Evolutionary conservation across 2,797 vertebrate species (phyloP).

Genomic region (Phyllotis vaccarum): DNA sequence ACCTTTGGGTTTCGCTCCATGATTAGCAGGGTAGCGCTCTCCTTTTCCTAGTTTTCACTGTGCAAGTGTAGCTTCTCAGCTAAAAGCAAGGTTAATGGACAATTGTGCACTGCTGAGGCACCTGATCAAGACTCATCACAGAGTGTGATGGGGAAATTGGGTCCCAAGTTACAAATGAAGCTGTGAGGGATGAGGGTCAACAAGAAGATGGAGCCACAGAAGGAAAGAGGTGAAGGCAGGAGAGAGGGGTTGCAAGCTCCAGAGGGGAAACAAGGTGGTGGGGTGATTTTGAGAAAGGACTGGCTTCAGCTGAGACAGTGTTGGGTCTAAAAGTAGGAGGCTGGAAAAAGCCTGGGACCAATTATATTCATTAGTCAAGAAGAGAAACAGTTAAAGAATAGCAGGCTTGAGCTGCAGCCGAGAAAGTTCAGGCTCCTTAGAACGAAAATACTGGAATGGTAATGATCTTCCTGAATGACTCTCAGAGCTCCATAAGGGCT

Average conservation of each 20-base stretch:
- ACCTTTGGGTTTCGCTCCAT: not conserved
- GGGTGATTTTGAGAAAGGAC: not conserved
- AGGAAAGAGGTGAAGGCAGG: not conserved
- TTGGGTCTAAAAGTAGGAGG: not conserved
- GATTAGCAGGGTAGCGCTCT: not conserved
- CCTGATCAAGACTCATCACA: not conserved
- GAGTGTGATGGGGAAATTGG: not conserved
- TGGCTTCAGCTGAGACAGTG: not conserved
- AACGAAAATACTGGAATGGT: conserved; percentile 12
- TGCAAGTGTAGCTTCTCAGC: rapidly evolving
- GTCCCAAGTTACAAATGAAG: not conserved
- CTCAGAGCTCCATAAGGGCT: not conserved
- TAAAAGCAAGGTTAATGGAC: not conserved
- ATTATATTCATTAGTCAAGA: not conserved
- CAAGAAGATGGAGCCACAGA: not conserved
- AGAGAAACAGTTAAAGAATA: not conserved
- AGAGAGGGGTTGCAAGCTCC: not conserved
- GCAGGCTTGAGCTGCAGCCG: not conserved
- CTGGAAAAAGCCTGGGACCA: conserved; percentile 57
- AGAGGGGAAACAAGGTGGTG: not conserved
- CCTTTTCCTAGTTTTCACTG: not conserved
- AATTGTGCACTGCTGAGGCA: not conserved
- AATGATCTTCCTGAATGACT: conserved; percentile 50
- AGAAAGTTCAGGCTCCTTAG: conserved; percentile 68
- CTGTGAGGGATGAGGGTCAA: not conserved